Conservation (phyloP, 2,888 invertebrate species). For the Bibio marci region DNA sequence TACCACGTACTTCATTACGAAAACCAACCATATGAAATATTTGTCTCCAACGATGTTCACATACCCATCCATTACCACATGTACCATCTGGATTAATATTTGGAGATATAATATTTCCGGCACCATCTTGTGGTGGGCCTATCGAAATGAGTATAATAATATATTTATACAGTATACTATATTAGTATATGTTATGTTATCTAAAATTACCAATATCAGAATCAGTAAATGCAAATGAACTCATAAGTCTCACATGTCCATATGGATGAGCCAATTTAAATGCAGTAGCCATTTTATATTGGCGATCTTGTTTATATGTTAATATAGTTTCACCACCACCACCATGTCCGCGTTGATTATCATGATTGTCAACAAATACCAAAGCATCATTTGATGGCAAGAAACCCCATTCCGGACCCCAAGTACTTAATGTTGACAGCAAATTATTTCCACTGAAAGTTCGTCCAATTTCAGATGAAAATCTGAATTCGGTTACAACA, state of each 20-base stretch:
- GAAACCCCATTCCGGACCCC: conserved; percentile 45
- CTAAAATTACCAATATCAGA: conserved; percentile 27
- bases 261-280: conserved; percentile 80
- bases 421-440: conserved; percentile 39
- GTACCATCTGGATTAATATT: conserved; percentile 42
- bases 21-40: conserved; percentile 66
- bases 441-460: conserved; percentile 36
- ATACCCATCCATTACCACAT: conserved; percentile 61
- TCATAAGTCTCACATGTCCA: conserved; percentile 66
- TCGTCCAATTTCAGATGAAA: conserved; percentile 20
- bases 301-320: conserved; percentile 46
- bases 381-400: conserved; percentile 38
- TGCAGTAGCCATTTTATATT: conserved; percentile 64
- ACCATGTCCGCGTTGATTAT: conserved; percentile 67
- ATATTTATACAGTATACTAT: too few relatives aligned
- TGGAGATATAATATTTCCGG: conserved; percentile 45
- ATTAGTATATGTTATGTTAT: too few relatives aligned
- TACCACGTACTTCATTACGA: conserved; percentile 45
- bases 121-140: conserved; percentile 47
- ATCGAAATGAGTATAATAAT: conserved; percentile 16
- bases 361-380: conserved; percentile 81
- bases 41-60: conserved; percentile 73
- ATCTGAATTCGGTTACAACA: conserved; percentile 43
- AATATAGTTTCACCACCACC: conserved; percentile 41
- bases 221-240: conserved; percentile 55